Evolutionary conservation across 2,888 invertebrate genomes (phyloP).

Genomic region (Yponomeuta plumbellus): DNA sequence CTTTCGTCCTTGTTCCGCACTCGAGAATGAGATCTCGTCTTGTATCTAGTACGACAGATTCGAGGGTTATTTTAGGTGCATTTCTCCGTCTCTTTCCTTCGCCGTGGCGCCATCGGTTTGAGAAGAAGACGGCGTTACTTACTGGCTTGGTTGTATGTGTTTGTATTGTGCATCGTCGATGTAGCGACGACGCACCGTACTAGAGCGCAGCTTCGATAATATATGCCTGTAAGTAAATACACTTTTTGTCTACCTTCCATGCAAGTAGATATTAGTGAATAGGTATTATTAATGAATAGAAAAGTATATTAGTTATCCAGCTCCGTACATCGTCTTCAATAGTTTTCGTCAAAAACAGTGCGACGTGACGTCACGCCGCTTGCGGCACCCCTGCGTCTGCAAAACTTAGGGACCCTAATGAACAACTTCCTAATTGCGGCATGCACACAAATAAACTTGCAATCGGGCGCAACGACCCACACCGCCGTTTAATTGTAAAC

Average conservation of each 20-base stretch:
- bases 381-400: conserved; percentile 73
- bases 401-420: conserved; percentile 76
- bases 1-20: conserved; percentile 68
- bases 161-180: conserved; percentile 38
- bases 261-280: not conserved
- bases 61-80: conserved; percentile 68
- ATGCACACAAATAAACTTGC: conserved; percentile 66
- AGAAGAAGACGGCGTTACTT: conserved; percentile 36
- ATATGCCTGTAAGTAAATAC: conserved; percentile 6
- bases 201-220: conserved; percentile 31
- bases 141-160: conserved; percentile 13
- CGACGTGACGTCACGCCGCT: conserved; percentile 53
- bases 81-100: conserved; percentile 63
- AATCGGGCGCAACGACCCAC: conserved; percentile 60
- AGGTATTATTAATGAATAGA: too few relatives aligned
- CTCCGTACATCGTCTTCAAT: not conserved
- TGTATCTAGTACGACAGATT: conserved; percentile 59
- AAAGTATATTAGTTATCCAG: too few relatives aligned
- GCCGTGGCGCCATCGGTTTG: conserved; percentile 60
- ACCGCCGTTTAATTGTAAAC: conserved; percentile 64
- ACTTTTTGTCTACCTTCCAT: conserved; percentile 15
- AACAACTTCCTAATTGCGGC: conserved; percentile 77
- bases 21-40: conserved; percentile 59
- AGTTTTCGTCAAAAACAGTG: conserved; percentile 36
- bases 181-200: conserved; percentile 45